Evolutionary conservation across 2,113 vertebrate species (phyloP).

Genomic region (Taxidea taxus): DNA sequence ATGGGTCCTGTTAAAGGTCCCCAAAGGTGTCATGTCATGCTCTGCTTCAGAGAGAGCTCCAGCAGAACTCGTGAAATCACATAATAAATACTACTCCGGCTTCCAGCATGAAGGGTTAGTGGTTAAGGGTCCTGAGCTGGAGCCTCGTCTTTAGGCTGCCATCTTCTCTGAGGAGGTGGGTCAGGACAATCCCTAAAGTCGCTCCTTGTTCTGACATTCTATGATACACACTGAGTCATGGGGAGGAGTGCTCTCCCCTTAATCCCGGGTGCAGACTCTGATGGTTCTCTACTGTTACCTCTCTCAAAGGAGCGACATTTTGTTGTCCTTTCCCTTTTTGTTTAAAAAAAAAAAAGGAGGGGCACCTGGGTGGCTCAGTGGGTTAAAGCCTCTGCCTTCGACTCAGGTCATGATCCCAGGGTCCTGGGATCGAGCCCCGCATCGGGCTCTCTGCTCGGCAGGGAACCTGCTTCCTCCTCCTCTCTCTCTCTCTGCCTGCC

Average conservation of each 20-base stretch:
- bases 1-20: not conserved
- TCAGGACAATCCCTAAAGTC: not conserved
- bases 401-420: too few relatives aligned
- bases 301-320: not conserved
- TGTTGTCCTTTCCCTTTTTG: not conserved
- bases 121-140: not conserved
- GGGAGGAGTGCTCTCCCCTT: not conserved
- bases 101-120: not conserved
- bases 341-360: not conserved
- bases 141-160: not conserved
- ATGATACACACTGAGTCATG: rapidly evolving
- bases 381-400: too few relatives aligned
- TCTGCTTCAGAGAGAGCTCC: not conserved
- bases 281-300: not conserved
- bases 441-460: too few relatives aligned
- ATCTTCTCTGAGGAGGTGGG: not conserved
- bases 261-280: not conserved
- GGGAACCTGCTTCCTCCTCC: too few relatives aligned
- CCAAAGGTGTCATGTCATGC: not conserved
- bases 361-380: too few relatives aligned
- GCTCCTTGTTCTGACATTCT: not conserved
- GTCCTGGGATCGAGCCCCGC: too few relatives aligned
- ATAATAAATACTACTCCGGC: not conserved
- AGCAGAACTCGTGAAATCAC: rapidly evolving
- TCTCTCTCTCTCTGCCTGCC: too few relatives aligned